Evolutionary conservation across 2,888 invertebrate species (phyloP).

Genomic region (Altica lythri): DNA sequence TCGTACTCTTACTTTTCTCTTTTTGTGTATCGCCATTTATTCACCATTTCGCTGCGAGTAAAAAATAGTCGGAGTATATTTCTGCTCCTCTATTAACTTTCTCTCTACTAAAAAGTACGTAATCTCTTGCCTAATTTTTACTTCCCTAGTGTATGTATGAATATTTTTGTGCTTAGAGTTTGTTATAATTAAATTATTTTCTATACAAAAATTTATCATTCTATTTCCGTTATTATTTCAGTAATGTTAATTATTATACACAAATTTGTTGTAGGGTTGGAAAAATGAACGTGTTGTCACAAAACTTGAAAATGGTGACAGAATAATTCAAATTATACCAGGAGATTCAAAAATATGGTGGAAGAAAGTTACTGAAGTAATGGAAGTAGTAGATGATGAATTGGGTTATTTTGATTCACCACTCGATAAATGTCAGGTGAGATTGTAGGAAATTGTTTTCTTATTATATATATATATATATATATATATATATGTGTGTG

Average conservation of each 20-base stretch:
- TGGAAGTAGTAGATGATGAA: constrained; percentile 69
- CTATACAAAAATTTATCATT: background rate
- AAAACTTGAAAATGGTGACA: constrained; percentile 55
- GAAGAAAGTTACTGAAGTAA: constrained; percentile 67
- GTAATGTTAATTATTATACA: background rate
- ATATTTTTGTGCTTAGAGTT: background rate
- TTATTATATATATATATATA: too few species aligned
- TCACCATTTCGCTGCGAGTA: too few species aligned
- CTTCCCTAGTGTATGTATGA: background rate
- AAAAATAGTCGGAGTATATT: too few species aligned
- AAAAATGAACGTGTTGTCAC: constrained; percentile 73
- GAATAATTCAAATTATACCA: constrained; percentile 63
- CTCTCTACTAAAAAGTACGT: too few species aligned
- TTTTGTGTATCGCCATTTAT: too few species aligned
- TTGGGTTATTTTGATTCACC: constrained; percentile 64
- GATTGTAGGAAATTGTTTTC: background rate
- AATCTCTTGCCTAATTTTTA: too few species aligned
- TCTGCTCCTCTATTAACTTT: too few species aligned
- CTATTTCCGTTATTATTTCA: background rate
- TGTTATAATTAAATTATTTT: background rate
- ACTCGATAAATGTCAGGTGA: constrained; percentile 56
- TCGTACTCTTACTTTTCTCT: too few species aligned
- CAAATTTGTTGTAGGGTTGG: constrained; percentile 67
- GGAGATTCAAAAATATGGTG: constrained; percentile 64
- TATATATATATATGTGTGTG: too few species aligned